These are phyloP conservation scores for Helicoverpa zea DNA, from an alignment of 1,140 invertebrate species.

Conservation along the genomic window DNA sequence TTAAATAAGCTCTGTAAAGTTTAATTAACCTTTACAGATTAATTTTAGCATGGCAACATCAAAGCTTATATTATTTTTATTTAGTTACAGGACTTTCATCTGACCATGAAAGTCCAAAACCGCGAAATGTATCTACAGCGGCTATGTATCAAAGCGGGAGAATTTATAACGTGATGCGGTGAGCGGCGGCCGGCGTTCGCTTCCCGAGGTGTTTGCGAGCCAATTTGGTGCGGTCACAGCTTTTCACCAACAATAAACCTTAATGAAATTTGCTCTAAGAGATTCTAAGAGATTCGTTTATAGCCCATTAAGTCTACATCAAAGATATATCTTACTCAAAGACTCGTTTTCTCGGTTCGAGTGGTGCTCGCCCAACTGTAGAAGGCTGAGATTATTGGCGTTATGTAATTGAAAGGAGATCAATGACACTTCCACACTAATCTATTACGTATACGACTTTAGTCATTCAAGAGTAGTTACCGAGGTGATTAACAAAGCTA, in stretches of 20 bases:
- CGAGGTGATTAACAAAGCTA: not conserved
- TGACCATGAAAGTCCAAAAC: not conserved
- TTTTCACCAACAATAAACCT: slow-evolving; percentile 50
- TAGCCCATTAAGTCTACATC: slow-evolving; percentile 57
- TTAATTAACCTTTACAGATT: not conserved
- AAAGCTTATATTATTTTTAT: too few relatives aligned
- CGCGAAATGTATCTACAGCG: not conserved
- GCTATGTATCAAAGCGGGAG: not conserved
- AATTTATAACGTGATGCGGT: slow-evolving; percentile 7
- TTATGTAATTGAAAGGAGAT: slow-evolving; percentile 32
- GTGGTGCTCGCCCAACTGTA: slow-evolving; percentile 23
- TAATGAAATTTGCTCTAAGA: slow-evolving; percentile 64
- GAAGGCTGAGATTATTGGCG: slow-evolving; percentile 36
- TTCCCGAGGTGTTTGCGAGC: slow-evolving; percentile 47
- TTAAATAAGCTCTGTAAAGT: not conserved
- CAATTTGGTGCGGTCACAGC: slow-evolving; percentile 52
- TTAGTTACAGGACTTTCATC: not conserved
- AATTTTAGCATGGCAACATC: not conserved
- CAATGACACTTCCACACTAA: not conserved
- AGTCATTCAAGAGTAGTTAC: not conserved
- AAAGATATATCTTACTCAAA: slow-evolving; percentile 33
- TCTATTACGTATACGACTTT: not conserved
- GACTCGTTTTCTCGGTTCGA: slow-evolving; percentile 33
- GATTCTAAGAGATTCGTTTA: slow-evolving; percentile 61
- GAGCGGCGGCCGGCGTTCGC: not conserved